Evolutionary conservation across 2,888 invertebrate genomes (phyloP), one percentile per base, ranked within the genome.

Genomic region (Monochamus alternatus): DNA sequence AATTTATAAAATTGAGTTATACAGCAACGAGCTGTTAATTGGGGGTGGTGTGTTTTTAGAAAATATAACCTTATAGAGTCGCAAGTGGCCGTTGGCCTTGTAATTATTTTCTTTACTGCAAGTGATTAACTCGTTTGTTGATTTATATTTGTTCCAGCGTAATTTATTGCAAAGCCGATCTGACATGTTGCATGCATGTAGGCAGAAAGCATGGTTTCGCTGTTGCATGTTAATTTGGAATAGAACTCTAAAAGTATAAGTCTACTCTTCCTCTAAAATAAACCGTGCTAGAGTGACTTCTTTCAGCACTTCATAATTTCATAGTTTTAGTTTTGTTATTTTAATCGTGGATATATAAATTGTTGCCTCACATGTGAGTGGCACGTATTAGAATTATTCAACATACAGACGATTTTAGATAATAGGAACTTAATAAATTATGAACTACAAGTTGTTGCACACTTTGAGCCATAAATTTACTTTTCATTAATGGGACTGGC

Each of bases 81-180:
- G 80, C 82, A 84, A 84, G 85, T 85, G 86, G 85, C 86, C 84
- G 86, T 84, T 87, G 88, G 87, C 89, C 89, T 89, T 88, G 89
- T 88, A 88, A 89, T 89, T 89, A 89, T 89, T 89, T 88, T 88
- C 88, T 87, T 87, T 86, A 85, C 87, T 86, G 86, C 87, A 85
- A 88, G 88, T 89, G 89, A 89, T 89, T 89, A 89, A 89, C 89
- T 89, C 88, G 88, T 88, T 88, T 86, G 88, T 88, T 88, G 89
- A 89, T 89, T 89, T 89, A 89, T 88, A 87, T 87, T 87, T 87
- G 86, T 85, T 85, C 85, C 87, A 84, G 81, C 78, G 83, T 86
- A 85, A 88, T 88, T 88, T 89, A 89, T 87, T 83, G 85, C 84
- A 83, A 81, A 78, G 81, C 81, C 87, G 83, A 86, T 87, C 87